Percentiles rank a stretch among this genome's conserved stretches.
phyloP scores from a whole-genome alignment of 2,888 invertebrate genomes.

The Ligdia adustata region DNA sequence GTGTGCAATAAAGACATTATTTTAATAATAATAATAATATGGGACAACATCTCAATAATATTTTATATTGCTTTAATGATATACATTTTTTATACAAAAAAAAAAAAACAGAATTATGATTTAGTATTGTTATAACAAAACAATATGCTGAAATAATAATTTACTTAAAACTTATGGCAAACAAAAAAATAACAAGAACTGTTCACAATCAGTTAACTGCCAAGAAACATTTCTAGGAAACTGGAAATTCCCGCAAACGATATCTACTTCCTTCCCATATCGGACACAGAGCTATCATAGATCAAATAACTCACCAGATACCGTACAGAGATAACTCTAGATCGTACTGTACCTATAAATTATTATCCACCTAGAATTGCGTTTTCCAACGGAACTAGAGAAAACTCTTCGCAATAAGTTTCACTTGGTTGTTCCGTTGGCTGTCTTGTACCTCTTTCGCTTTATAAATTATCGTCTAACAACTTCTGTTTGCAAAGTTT shows the following conservation, averaged over 20 bases:
- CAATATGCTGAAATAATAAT: no score
- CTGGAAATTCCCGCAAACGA: background rate
- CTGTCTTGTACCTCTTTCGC: slow-evolving; percentile 29
- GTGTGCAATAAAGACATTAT: no score
- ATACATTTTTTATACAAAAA: no score
- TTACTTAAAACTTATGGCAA: no score
- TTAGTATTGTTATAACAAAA: no score
- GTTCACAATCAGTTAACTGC: background rate
- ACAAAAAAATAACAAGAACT: background rate
- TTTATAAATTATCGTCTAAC: slow-evolving; percentile 30
- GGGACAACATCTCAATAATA: no score
- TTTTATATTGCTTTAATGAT: no score
- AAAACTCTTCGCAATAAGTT: slow-evolving; percentile 35
- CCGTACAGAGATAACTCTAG: slow-evolving; percentile 11
- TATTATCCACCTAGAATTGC: slow-evolving; percentile 34
- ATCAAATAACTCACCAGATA: slow-evolving; percentile 22
- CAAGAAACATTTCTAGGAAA: background rate
- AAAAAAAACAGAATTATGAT: no score
- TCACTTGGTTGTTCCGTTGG: slow-evolving; percentile 26
- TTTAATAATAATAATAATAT: no score
- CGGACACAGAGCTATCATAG: slow-evolving; percentile 11
- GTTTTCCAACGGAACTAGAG: slow-evolving; percentile 31
- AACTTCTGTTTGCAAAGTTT: slow-evolving; percentile 24
- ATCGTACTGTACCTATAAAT: slow-evolving; percentile 33
- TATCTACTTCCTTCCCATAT: slow-evolving; percentile 1